Percentiles rank a stretch among this genome's conserved stretches.
These are phyloP conservation scores for Anastatus disparis DNA, from an alignment of 1,140 invertebrate genomes.

Conservation along the genomic window DNA sequence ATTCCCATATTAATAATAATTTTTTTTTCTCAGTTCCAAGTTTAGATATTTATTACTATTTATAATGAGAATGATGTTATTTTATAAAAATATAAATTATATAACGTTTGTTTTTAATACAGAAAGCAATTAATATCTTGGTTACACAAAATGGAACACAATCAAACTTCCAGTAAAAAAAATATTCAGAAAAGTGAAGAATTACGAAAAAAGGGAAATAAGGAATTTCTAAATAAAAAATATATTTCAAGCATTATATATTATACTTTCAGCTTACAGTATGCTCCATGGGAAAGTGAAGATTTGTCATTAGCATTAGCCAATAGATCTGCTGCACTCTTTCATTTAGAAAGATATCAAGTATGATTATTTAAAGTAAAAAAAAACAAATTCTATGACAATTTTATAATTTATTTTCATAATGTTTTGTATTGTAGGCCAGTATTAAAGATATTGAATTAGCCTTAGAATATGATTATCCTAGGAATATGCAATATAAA, in stretches of 20 bases:
- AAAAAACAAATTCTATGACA: background rate
- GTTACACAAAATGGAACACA: conserved; percentile 45
- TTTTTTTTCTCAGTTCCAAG: background rate
- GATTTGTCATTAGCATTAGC: conserved; percentile 60
- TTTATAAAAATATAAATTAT: background rate
- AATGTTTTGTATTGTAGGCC: conserved; percentile 48
- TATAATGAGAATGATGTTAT: too few relatives aligned
- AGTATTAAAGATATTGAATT: conserved; percentile 61
- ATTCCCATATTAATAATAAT: too few relatives aligned
- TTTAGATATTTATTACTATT: background rate
- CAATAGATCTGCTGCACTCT: conserved; percentile 65
- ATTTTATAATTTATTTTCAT: background rate
- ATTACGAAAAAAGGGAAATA: conserved; percentile 56
- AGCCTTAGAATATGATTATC: conserved; percentile 56
- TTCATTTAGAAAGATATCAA: conserved; percentile 56
- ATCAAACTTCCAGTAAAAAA: conserved; percentile 42
- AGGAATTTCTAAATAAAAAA: conserved; percentile 57
- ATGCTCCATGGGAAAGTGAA: conserved; percentile 53
- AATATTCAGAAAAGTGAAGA: conserved; percentile 48
- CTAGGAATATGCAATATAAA: conserved; percentile 59
- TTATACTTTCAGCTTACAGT: conserved; percentile 60
- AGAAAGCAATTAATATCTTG: conserved; percentile 49
- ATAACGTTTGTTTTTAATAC: too few relatives aligned
- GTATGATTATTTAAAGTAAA: conserved; percentile 44
- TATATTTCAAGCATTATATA: conserved; percentile 53